These are phyloP conservation scores for Argynnis bischoffii DNA, from an alignment of 2,888 invertebrate species.

Conservation along the genomic window DNA sequence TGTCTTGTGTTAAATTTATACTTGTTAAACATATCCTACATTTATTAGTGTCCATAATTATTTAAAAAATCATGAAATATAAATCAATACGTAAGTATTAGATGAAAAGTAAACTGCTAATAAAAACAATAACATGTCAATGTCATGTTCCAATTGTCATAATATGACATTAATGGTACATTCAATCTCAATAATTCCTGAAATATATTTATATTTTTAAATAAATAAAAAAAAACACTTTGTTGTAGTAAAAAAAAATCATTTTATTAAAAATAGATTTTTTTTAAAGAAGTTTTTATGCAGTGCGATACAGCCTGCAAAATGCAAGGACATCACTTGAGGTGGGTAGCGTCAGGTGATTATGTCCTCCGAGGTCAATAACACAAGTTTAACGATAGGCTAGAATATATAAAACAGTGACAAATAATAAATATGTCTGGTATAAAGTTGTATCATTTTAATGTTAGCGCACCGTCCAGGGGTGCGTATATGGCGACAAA, in stretches of 20 bases:
- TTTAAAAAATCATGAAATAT: background rate
- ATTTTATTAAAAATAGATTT: too few relatives aligned
- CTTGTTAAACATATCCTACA: slow-evolving; percentile 63
- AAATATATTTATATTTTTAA: too few relatives aligned
- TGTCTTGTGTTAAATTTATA: slow-evolving; percentile 47
- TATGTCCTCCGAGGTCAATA: slow-evolving; percentile 14
- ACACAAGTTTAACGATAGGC: background rate
- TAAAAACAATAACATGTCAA: slow-evolving; percentile 15
- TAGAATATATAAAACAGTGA: background rate
- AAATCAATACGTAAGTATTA: too few relatives aligned
- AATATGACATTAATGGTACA: background rate
- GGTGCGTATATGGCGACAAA: slow-evolving; percentile 83
- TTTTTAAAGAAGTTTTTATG: too few relatives aligned
- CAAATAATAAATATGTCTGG: slow-evolving; percentile 15
- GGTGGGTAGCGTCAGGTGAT: background rate
- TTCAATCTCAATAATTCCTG: background rate
- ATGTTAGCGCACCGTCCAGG: slow-evolving; percentile 84
- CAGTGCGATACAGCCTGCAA: background rate
- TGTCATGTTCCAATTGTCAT: slow-evolving; percentile 4
- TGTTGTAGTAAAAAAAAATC: too few relatives aligned
- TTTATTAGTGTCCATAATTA: slow-evolving; percentile 41
- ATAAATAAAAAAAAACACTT: too few relatives aligned
- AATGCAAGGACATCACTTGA: background rate
- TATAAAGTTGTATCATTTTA: slow-evolving; percentile 82
- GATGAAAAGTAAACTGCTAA: too few relatives aligned